These are phyloP conservation scores for Morinoia aosen DNA, from an alignment of 2,888 invertebrate species.

Conservation along the genomic window DNA sequence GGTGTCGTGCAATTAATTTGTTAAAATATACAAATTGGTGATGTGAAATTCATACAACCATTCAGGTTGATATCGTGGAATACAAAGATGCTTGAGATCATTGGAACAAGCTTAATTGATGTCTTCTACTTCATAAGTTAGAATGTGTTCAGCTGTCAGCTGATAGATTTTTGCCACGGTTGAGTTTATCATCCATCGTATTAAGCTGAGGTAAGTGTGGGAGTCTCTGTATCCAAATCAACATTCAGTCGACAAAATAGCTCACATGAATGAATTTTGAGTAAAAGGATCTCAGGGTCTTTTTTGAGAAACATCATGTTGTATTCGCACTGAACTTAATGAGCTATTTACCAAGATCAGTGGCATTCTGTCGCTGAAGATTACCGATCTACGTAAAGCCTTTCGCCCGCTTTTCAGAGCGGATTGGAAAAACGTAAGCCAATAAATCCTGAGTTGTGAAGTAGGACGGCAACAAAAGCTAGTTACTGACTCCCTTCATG, in stretches of 20 bases:
- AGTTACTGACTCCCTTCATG: background rate
- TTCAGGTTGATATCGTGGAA: too few relatives aligned
- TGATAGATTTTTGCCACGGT: background rate
- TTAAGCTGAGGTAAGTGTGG: background rate
- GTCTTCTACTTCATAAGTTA: background rate
- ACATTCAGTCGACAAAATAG: background rate
- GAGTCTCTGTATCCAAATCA: background rate
- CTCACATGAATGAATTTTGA: background rate
- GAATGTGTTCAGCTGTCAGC: background rate
- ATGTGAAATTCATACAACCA: too few relatives aligned
- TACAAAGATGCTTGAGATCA: too few relatives aligned
- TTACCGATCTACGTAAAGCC: background rate
- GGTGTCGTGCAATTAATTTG: too few relatives aligned
- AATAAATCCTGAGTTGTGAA: background rate
- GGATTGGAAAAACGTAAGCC: background rate
- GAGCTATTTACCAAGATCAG: too few relatives aligned
- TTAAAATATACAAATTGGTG: too few relatives aligned
- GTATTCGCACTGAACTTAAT: background rate
- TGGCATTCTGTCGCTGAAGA: background rate
- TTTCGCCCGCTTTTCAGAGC: background rate
- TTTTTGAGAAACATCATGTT: background rate
- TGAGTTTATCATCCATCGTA: background rate
- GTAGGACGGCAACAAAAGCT: background rate
- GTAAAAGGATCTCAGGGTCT: background rate
- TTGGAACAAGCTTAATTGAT: background rate